A percentile compares a stretch with the other conserved stretches of the same genome.
These are phyloP conservation scores for Tachuris rubrigastra DNA, from an alignment of 2,113 vertebrate species.

Conservation along the genomic window DNA sequence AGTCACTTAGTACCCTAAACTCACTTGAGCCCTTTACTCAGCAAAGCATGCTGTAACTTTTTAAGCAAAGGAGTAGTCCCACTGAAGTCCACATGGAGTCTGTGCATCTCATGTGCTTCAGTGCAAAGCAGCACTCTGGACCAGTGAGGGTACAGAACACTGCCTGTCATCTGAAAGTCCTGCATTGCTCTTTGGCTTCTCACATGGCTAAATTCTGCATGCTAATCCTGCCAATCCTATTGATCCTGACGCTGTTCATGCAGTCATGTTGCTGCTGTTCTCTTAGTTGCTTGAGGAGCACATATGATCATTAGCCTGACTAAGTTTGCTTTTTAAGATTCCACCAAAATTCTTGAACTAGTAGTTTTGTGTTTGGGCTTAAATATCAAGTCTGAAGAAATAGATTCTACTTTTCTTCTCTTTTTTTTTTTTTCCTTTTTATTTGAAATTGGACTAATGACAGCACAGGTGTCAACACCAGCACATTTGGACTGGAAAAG, in stretches of 20 bases:
- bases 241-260: neutral
- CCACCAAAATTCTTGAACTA: neutral
- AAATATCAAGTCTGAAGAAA: constrained; percentile 9
- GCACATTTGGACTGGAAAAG: neutral
- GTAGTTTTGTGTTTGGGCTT: constrained; percentile 8
- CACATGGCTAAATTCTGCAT: neutral
- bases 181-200: neutral
- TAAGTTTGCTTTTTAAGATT: constrained; percentile 44
- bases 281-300: neutral
- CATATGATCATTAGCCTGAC: neutral
- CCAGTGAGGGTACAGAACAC: neutral
- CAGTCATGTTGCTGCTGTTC: neutral
- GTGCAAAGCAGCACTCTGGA: neutral
- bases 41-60: neutral
- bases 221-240: neutral
- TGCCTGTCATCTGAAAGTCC: neutral
- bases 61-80: neutral
- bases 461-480: neutral
- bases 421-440: accelerated
- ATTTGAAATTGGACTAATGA: neutral
- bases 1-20: neutral
- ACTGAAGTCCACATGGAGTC: neutral
- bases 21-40: neutral
- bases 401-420: neutral
- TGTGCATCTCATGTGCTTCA: neutral